Conservation (phyloP, 2,113 vertebrate genomes). For the Bujurquina vittata region DNA sequence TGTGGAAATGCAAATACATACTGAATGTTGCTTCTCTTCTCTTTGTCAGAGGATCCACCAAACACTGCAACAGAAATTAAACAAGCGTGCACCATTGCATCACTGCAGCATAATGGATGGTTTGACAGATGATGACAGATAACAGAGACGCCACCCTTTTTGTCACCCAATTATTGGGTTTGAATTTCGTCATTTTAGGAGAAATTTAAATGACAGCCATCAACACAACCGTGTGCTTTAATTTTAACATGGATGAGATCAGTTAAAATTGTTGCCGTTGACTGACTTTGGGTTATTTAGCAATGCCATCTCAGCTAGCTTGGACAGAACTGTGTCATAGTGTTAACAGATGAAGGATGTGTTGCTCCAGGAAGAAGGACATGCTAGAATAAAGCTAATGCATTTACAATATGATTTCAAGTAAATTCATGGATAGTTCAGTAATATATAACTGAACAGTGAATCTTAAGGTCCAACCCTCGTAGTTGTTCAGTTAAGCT, state of each 20-base stretch:
- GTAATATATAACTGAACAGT: neutral
- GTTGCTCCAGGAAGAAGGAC: neutral
- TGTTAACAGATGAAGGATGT: neutral
- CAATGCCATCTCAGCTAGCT: neutral
- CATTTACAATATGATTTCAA: conserved; percentile 1
- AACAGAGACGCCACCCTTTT: neutral
- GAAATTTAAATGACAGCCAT: neutral
- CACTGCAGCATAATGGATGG: conserved; percentile 28
- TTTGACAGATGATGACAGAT: conserved; percentile 17
- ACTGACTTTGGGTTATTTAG: neutral
- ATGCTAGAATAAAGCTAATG: neutral
- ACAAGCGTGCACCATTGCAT: neutral
- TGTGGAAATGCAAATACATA: neutral
- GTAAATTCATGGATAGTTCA: neutral
- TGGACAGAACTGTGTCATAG: neutral
- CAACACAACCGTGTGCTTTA: neutral
- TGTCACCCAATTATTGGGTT: neutral
- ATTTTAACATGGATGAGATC: neutral
- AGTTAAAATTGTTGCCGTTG: neutral
- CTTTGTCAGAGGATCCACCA: neutral
- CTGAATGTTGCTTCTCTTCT: neutral
- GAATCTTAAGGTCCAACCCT: neutral
- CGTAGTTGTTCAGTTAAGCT: neutral
- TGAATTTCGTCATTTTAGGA: conserved; percentile 1
- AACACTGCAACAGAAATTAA: neutral